A percentile compares a stretch with the other conserved stretches of the same genome.
phyloP scores from a whole-genome alignment of 2,888 invertebrate genomes.

The Aquatica leii region DNA sequence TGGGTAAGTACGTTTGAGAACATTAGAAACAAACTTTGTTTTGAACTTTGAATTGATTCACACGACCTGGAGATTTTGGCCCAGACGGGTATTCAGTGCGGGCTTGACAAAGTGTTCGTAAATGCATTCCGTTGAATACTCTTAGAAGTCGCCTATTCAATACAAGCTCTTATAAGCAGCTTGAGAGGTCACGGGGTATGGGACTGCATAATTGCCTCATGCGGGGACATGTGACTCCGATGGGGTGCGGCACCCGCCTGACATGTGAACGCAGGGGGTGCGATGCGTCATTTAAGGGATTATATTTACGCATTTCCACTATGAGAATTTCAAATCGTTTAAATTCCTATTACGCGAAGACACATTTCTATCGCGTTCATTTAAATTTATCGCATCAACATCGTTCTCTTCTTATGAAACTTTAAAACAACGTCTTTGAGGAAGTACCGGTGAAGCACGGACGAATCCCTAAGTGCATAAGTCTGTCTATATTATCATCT shows the following conservation, averaged over 20 bases:
- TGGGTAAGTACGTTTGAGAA: no score
- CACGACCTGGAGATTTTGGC: slow-evolving; percentile 21
- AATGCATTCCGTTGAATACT: slow-evolving; percentile 33
- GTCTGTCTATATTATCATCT: slow-evolving; percentile 34
- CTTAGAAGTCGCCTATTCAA: slow-evolving; percentile 33
- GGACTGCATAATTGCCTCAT: slow-evolving; percentile 37
- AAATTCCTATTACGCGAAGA: not conserved
- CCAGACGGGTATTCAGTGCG: slow-evolving; percentile 23
- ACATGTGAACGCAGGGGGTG: slow-evolving; percentile 35
- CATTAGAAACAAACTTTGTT: no score
- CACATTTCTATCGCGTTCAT: not conserved
- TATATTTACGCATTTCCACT: slow-evolving; percentile 30
- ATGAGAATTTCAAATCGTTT: slow-evolving; percentile 27
- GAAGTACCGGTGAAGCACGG: slow-evolving; percentile 15
- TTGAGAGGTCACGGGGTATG: slow-evolving; percentile 36
- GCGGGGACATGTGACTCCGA: slow-evolving; percentile 31
- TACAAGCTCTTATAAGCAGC: slow-evolving; percentile 38
- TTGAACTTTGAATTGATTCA: slow-evolving; percentile 16
- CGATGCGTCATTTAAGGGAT: slow-evolving; percentile 37
- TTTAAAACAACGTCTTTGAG: slow-evolving; percentile 25
- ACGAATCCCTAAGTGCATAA: slow-evolving; percentile 31
- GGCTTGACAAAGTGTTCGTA: slow-evolving; percentile 22
- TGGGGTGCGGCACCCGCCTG: slow-evolving; percentile 35
- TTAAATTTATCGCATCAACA: not conserved
- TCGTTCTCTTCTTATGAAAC: slow-evolving; percentile 4